Evolutionary conservation across 2,797 vertebrate genomes (phyloP), one percentile per base, ranked within the genome.

Genomic region (Odontamblyopus rebecca): DNA sequence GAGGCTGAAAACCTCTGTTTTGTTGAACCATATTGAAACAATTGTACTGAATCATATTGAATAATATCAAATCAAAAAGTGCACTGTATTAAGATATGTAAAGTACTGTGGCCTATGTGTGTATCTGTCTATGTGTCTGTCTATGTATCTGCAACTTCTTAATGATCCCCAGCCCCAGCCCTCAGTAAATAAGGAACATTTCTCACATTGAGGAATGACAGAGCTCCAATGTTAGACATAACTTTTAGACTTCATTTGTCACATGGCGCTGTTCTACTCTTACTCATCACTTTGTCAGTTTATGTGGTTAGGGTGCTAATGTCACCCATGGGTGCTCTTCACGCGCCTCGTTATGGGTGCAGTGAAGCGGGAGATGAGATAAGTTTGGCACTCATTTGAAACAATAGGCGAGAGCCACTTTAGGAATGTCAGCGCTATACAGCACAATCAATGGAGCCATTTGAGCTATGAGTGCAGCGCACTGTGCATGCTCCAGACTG

Each of bases 341-440:
- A 6, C 15, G 12, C 6, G 26, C 27, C 57, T 30, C 13, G 15
- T 60, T 60, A 60, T 30, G 57, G 57, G 27, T 16, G 15, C 57
- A 60, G 13, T 13, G 4, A 16, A 30, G 57, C 27, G 5, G 13
- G 13, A 5, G 27, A 30, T 60, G 57, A 60, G 27, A 59, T 5
- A 30, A 60, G 57, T 60, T 60, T 30, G 57, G 57, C 27, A 60
- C 30, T 60, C 29, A 60, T 60, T 60, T 60, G 57, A 30, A 60
- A 27, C 23, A 60, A 13, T 13, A 8, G 5, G 57, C 13, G 6
- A 30, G 27, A 60, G 29, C 6, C 26, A 30, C 57, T 59, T 29
- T 60, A 60, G 27, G 27, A 60, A 60, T 60, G 57, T 60, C 57
- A 29, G 56, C 26, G 29, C 23, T 15, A 13, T 59, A 16, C 12